A percentile compares a stretch with the other conserved stretches of the same genome.
Evolutionary conservation across 2,888 invertebrate genomes (phyloP).

Genomic region (Terebella lapidaria): DNA sequence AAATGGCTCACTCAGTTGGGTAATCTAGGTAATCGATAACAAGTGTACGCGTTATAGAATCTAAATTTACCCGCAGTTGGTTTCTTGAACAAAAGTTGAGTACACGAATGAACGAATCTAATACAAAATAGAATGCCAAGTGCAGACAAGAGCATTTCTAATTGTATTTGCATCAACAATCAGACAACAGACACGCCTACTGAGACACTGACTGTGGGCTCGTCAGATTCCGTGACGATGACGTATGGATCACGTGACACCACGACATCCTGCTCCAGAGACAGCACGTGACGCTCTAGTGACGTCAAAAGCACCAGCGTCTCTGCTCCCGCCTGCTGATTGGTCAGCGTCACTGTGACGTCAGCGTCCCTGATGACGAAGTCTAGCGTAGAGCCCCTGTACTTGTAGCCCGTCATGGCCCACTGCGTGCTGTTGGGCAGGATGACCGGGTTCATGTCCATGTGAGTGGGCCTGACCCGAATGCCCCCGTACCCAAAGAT

Average conservation of each 20-base stretch:
- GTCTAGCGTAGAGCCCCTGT: constrained; percentile 2
- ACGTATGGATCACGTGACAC: background rate
- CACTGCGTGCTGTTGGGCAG: constrained; percentile 1
- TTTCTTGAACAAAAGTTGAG: no score
- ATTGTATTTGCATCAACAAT: no score
- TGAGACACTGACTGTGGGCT: no score
- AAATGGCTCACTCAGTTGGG: no score
- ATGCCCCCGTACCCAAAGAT: constrained; percentile 54
- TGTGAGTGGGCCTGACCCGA: constrained; percentile 29
- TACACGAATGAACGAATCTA: no score
- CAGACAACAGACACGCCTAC: no score
- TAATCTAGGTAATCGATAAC: no score
- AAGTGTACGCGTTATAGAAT: no score
- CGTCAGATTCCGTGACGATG: background rate
- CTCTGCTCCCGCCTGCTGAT: background rate
- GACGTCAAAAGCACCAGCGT: background rate
- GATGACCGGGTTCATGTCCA: constrained; percentile 27
- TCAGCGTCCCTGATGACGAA: background rate
- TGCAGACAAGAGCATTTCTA: no score
- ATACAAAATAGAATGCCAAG: no score
- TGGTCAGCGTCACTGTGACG: background rate
- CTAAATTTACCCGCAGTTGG: no score
- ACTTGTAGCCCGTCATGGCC: background rate
- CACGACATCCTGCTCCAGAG: background rate
- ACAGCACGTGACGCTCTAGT: background rate